Conservation (phyloP, 2,797 vertebrate species). For the Lacerta viridis region DNA sequence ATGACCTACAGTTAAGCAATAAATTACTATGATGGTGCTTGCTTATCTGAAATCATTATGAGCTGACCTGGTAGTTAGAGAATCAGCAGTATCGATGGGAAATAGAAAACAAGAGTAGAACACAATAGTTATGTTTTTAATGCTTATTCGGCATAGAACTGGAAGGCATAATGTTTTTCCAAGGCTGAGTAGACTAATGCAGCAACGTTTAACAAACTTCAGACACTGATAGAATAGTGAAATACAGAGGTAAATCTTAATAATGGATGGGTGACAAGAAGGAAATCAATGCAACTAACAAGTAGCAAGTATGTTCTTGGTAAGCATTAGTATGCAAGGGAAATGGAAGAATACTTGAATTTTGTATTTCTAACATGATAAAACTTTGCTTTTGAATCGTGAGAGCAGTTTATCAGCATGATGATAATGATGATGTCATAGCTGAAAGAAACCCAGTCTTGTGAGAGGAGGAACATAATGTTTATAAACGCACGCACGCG, state of each 20-base stretch:
- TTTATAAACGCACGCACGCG: too few relatives aligned
- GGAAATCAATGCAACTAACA: neutral
- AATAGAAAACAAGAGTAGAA: neutral
- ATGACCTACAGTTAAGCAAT: neutral
- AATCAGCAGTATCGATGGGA: neutral
- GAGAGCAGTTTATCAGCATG: neutral
- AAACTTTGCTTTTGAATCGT: neutral
- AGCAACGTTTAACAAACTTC: neutral
- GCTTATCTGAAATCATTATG: conserved; percentile 8
- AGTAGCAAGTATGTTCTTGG: neutral
- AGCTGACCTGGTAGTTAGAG: conserved; percentile 7
- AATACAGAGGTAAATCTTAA: neutral
- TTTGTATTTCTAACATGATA: neutral
- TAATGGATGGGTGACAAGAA: neutral
- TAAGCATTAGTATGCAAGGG: neutral
- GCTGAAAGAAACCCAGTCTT: too few relatives aligned
- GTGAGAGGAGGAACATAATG: too few relatives aligned
- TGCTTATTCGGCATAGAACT: neutral
- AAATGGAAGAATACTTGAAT: neutral
- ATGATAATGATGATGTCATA: too few relatives aligned
- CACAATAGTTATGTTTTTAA: neutral
- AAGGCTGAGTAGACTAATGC: neutral
- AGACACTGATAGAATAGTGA: neutral
- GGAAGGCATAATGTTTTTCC: neutral
- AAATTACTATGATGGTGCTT: neutral